Conservation (phyloP, 2,113 vertebrate species). For the Equus przewalskii region DNA sequence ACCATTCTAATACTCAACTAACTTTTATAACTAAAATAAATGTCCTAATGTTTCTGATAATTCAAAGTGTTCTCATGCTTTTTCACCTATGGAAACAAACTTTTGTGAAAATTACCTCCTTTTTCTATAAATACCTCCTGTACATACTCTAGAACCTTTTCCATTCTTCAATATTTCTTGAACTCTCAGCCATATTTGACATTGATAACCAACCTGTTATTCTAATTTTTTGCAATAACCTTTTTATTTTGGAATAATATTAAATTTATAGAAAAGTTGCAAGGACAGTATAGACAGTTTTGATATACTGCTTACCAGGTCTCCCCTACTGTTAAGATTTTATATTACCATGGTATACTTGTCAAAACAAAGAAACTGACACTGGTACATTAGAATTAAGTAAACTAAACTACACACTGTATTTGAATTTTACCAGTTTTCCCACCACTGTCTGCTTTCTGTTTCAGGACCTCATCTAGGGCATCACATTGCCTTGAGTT, state of each 20-base stretch:
- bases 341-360: not conserved
- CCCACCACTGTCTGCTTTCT: not conserved
- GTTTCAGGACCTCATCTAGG: not conserved
- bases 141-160: slow-evolving; percentile 1
- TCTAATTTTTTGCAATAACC: not conserved
- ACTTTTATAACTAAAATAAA: slow-evolving; percentile 31
- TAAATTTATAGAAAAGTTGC: not conserved
- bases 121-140: not conserved
- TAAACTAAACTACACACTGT: not conserved
- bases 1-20: not conserved
- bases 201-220: not conserved
- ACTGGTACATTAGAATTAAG: not conserved
- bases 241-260: slow-evolving; percentile 10
- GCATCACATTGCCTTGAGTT: not conserved
- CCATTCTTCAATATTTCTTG: not conserved
- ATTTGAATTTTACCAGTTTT: slow-evolving; percentile 5
- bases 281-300: not conserved
- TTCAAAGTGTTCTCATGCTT: slow-evolving; percentile 12
- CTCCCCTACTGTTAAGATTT: not conserved
- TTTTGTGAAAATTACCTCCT: not conserved
- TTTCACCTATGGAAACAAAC: slow-evolving; percentile 25
- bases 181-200: not conserved
- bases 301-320: not conserved
- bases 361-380: not conserved
- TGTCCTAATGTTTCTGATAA: not conserved